Base-by-base conservation (phyloP, 2,888 invertebrate species). In the Syrphus vitripennis region DNA sequence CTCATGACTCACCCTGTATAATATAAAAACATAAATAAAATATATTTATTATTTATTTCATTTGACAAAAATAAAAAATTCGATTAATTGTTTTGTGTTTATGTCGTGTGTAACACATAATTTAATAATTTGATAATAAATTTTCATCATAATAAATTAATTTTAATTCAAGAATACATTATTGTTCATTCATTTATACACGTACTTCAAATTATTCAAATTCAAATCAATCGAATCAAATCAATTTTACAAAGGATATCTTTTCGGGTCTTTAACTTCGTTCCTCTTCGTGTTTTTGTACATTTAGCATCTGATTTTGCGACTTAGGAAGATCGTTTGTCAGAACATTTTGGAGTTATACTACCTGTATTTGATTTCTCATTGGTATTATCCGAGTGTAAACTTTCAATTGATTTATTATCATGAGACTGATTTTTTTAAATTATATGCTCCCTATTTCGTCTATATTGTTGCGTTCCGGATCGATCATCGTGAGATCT, bases 401-500 rank as follows among this genome's bases (percentile, higher is more conserved):
- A 53, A 26, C 53, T 26, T 53, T 53, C 53, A 53, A 53, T 21
- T 53, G 53, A 21, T 53, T 53, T 14, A 53, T 53, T 10, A 53
- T 53, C 53, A 26, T 26, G 24, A 53, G 53, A 53, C 12, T 24
- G 53, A 53, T 53, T 53, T 53, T 53, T 26, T 26, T 26, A 53
- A 53, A 53, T 53, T 26, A 53, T n/a, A 53, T 53, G 26, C 45
- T 45, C 45, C 45, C 45, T 45, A 45, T 45, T 45, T 19, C 45
- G 45, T 45, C 45, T 45, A 45, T 45, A 45, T 45, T 45, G 45
- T 45, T n/a, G 3, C 45, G 45, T 16, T 45, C 16, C 45, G 16
- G 45, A 45, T 45, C 45, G 61, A 61, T 61, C 61, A 61, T 61
- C 61, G 34, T 19, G 31, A 26, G n/a, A 65, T 65, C 37, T 4